Percentiles rank a stretch among this genome's conserved stretches.
Evolutionary conservation across 2,797 vertebrate genomes (phyloP).

Genomic region (Alfaro cultratus): DNA sequence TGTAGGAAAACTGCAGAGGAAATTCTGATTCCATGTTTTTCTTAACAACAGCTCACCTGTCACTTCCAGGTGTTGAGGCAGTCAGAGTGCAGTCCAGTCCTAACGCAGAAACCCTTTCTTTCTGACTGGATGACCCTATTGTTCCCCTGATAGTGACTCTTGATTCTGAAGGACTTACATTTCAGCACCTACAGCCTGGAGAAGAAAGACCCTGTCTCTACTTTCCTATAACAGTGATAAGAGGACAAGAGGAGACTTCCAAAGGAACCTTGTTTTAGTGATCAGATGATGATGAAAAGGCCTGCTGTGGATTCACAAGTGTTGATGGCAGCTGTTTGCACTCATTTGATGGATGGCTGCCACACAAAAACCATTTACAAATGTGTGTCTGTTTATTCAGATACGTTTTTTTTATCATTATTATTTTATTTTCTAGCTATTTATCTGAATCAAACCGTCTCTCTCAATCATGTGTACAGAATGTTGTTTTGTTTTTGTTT

Average conservation of each 20-base stretch:
- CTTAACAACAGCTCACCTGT: slow-evolving; percentile 11
- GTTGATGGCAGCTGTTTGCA: slow-evolving; percentile 70
- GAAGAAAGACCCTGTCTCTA: slow-evolving; percentile 60
- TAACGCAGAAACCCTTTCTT: slow-evolving; percentile 25
- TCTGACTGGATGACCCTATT: slow-evolving; percentile 58
- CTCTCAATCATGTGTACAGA: not conserved
- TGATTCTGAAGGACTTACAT: slow-evolving; percentile 64
- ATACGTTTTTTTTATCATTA: not conserved
- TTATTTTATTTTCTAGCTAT: not conserved
- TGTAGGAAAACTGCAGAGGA: not conserved
- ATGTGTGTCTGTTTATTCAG: not conserved
- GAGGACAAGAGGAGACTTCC: slow-evolving; percentile 64
- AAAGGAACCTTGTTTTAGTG: slow-evolving; percentile 69
- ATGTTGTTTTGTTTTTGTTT: not conserved
- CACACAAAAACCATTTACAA: slow-evolving; percentile 17
- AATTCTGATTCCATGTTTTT: not conserved
- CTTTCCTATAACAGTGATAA: slow-evolving; percentile 61
- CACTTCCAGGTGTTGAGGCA: slow-evolving; percentile 45
- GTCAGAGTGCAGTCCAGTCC: not conserved
- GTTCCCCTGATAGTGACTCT: slow-evolving; percentile 58
- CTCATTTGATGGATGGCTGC: slow-evolving; percentile 57
- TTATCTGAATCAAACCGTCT: not conserved
- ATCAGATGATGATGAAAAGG: slow-evolving; percentile 74
- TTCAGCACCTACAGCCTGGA: slow-evolving; percentile 66
- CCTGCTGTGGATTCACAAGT: slow-evolving; percentile 68